Conservation (phyloP, 53 echinoderm and acorn worm genomes). For the Actinopyga echinites region DNA sequence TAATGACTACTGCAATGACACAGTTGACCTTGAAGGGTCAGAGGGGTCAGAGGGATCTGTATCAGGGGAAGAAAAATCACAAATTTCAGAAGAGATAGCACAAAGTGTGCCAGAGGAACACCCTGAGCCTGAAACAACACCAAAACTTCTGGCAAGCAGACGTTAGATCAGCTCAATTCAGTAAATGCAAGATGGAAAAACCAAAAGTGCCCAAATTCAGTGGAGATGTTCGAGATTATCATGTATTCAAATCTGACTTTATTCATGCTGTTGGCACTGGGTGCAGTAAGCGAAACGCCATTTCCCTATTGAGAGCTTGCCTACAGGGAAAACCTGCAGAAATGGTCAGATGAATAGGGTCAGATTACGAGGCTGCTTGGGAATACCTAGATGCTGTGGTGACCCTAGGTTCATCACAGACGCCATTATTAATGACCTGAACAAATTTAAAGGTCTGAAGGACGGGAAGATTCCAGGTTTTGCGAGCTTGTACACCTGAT, state of each 20-base stretch:
- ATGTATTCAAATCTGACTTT: slow-evolving; percentile 50
- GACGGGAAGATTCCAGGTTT: slow-evolving; percentile 57
- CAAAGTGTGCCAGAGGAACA: too few relatives aligned
- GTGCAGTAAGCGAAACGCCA: slow-evolving; percentile 50
- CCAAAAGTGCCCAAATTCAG: slow-evolving; percentile 50
- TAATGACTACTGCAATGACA: slow-evolving; percentile 1
- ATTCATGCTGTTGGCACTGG: slow-evolving; percentile 43
- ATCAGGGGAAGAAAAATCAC: too few relatives aligned
- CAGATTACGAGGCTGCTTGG: slow-evolving; percentile 58
- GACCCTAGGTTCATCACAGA: slow-evolving; percentile 64
- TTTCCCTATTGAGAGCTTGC: slow-evolving; percentile 58
- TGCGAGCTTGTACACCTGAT: slow-evolving; percentile 71
- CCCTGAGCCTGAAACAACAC: too few relatives aligned
- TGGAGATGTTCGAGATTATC: slow-evolving; percentile 58
- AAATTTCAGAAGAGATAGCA: too few relatives aligned
- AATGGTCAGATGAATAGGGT: slow-evolving; percentile 20
- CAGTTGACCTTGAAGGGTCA: neutral
- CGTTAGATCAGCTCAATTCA: neutral
- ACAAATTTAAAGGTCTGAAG: slow-evolving; percentile 29
- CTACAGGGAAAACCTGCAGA: slow-evolving; percentile 53
- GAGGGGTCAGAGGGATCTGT: too few relatives aligned
- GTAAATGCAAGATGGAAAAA: slow-evolving; percentile 47
- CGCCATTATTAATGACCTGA: slow-evolving; percentile 56
- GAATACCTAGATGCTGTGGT: slow-evolving; percentile 60
- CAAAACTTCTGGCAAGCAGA: too few relatives aligned